A percentile compares a stretch with the other conserved stretches of the same genome.
Conservation (phyloP, 2,113 vertebrate species). For the Ginglymostoma cirratum region DNA sequence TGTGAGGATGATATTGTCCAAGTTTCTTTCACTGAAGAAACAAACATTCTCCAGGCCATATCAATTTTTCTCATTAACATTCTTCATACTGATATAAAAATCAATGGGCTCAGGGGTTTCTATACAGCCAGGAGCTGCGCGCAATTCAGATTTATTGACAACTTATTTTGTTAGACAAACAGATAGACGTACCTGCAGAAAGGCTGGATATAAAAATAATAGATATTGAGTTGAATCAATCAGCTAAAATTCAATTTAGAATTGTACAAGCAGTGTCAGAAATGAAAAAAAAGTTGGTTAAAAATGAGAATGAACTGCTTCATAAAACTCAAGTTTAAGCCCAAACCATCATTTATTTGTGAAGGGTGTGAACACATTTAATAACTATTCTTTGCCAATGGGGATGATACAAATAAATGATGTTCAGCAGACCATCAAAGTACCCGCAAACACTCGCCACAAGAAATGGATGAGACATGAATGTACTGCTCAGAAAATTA, state of each 20-base stretch:
- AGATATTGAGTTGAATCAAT: background rate
- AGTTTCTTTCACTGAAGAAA: background rate
- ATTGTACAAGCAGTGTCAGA: background rate
- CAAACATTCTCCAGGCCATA: background rate
- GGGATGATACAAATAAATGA: background rate
- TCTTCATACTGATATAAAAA: slow-evolving; percentile 31
- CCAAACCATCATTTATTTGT: background rate
- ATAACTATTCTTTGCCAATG: background rate
- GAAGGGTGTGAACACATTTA: background rate
- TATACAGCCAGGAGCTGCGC: background rate
- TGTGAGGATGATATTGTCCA: background rate
- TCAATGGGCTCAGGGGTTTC: background rate
- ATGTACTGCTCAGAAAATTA: background rate
- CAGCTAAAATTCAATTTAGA: background rate
- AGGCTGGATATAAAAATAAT: background rate
- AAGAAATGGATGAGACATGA: background rate
- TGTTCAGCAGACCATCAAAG: background rate
- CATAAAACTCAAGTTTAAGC: background rate
- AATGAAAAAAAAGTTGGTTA: background rate
- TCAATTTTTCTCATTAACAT: slow-evolving; percentile 20
- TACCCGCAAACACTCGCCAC: background rate
- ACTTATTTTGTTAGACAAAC: background rate
- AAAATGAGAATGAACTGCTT: background rate
- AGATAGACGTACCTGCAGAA: slow-evolving; percentile 2
- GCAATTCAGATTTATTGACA: slow-evolving; percentile 30